phyloP scores from a whole-genome alignment of 2,797 vertebrate genomes.

The Trichosurus vulpecula region DNA sequence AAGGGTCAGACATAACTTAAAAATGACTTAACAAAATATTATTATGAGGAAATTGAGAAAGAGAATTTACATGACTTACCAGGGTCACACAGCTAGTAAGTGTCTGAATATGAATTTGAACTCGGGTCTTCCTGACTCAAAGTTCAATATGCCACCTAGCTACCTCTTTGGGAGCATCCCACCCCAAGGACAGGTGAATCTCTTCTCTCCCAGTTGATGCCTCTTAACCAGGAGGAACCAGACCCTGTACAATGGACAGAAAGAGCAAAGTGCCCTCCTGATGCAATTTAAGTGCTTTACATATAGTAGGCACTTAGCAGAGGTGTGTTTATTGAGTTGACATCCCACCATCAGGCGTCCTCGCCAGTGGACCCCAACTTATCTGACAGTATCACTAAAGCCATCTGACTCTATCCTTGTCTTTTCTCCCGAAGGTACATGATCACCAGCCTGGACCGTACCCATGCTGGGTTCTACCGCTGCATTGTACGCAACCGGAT shows the following conservation, averaged over 20 bases:
- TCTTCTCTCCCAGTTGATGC: not conserved
- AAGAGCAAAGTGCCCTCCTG: not conserved
- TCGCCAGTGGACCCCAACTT: not conserved
- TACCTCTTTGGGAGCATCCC: not conserved
- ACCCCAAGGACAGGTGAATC: not conserved
- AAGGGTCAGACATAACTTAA: not conserved
- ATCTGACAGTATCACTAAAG: not conserved
- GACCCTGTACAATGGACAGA: not conserved
- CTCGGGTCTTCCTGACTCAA: not conserved
- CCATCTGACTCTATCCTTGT: constrained; percentile 15
- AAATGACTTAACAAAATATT: not conserved
- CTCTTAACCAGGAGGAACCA: not conserved
- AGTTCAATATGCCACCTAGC: not conserved
- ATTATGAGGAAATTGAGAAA: not conserved
- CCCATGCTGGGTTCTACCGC: constrained; percentile 96
- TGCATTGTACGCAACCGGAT: constrained; percentile 97
- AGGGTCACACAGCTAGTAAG: not conserved
- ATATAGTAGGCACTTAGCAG: not conserved
- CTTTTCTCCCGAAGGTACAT: constrained; percentile 89
- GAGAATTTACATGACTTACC: too few species aligned
- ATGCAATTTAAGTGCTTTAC: not conserved
- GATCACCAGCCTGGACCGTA: constrained; percentile 95
- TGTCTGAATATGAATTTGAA: not conserved
- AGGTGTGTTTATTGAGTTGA: not conserved
- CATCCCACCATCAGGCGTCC: not conserved